Conservation (phyloP, 2,113 vertebrate species). For the Hemibagrus wyckioides region DNA sequence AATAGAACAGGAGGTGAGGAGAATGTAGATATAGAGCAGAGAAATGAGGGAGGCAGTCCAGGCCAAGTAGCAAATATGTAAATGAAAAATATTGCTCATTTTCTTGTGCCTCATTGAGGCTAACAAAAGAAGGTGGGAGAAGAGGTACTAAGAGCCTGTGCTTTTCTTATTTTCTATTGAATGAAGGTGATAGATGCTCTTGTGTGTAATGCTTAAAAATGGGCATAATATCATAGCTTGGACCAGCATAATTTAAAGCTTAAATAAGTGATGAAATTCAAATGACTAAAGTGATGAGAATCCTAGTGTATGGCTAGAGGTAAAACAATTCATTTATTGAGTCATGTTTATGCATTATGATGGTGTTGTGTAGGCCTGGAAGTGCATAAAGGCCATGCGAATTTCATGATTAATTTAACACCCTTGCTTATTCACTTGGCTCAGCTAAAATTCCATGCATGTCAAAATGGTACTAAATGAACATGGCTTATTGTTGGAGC, state of each 20-base stretch:
- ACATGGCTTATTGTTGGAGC: background rate
- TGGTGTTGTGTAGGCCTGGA: constrained; percentile 22
- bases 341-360: constrained; percentile 20
- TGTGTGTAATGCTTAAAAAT: constrained; percentile 1
- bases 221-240: background rate
- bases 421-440: background rate
- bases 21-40: constrained; percentile 12
- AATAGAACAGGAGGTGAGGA: constrained; percentile 36
- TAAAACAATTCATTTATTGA: constrained; percentile 34
- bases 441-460: background rate
- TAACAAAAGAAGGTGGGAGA: constrained; percentile 16
- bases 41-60: constrained; percentile 9
- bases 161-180: background rate
- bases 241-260: background rate
- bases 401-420: constrained; percentile 2
- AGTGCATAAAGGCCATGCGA: constrained; percentile 4
- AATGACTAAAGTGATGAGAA: constrained; percentile 13
- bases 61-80: constrained; percentile 28
- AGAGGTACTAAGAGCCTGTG: background rate
- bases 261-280: constrained; percentile 20
- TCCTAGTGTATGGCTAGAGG: constrained; percentile 9
- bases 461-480: background rate
- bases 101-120: constrained; percentile 7
- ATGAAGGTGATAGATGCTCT: background rate
- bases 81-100: constrained; percentile 27